phyloP scores from a whole-genome alignment of 2,797 vertebrate species.

The Craterocephalus amniculus region DNA sequence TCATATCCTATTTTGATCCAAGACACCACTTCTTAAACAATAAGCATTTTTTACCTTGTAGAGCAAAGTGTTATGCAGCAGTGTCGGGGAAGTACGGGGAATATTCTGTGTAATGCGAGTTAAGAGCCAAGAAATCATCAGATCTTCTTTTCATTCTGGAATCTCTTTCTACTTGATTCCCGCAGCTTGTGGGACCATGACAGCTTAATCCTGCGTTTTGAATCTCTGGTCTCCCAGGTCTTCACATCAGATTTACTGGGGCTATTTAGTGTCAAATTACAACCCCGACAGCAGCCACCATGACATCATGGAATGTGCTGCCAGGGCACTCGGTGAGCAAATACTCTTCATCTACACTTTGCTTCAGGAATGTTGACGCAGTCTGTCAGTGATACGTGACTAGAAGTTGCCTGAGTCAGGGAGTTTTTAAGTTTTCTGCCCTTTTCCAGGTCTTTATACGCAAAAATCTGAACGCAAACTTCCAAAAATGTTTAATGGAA shows the following conservation, averaged over 20 bases:
- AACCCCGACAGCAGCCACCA: slow-evolving; percentile 23
- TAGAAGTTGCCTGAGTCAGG: slow-evolving; percentile 1
- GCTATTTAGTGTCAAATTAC: slow-evolving; percentile 38
- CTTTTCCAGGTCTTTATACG: background rate
- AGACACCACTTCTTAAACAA: too few species aligned
- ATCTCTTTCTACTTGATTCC: background rate
- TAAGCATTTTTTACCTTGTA: too few species aligned
- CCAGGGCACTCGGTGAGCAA: slow-evolving; percentile 45
- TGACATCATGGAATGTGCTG: slow-evolving; percentile 39
- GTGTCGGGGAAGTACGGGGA: background rate
- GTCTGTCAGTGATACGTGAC: slow-evolving; percentile 18
- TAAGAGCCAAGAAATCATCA: background rate
- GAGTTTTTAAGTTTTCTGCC: slow-evolving; percentile 7
- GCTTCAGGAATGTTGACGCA: slow-evolving; percentile 49
- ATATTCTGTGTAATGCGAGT: background rate
- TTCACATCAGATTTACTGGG: background rate
- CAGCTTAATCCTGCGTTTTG: background rate
- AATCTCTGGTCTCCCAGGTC: slow-evolving; percentile 14
- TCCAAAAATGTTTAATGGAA: background rate
- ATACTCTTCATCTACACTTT: slow-evolving; percentile 58
- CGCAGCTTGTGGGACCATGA: slow-evolving; percentile 3
- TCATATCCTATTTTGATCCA: too few species aligned
- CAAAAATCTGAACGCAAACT: background rate
- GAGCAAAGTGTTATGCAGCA: background rate
- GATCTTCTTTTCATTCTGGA: background rate